Base-by-base conservation (phyloP, 2,113 vertebrate genomes). In the Mustela lutreola region DNA sequence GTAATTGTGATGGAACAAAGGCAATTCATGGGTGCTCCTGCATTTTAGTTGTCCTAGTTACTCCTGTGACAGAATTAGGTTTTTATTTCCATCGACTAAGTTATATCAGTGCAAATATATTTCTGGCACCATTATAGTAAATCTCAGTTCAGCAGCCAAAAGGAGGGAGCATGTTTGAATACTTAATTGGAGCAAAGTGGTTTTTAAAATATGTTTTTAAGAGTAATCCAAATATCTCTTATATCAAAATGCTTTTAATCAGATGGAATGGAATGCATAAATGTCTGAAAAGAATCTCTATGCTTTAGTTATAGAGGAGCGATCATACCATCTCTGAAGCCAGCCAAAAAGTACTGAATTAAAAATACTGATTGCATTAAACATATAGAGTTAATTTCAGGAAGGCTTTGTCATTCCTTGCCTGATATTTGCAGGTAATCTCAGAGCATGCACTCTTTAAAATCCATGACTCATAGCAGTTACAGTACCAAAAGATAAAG, bases 1-100 rank as follows among this genome's bases (percentile, higher is more conserved):
- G 80, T 95, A 86, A 93, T 96, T 97, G 75, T 95, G 96, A 67
- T 67, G 58, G 92, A 94, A 97, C 91, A 97, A 97, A 97, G 86
- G 89, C 76, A 92, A 67, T 96, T 98, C 91, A 39, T 85, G 56
- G 90, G 75, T 82, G 42, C 82, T 85, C 58, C 89, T 95, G 80
- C 39, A 26, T 96, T 94, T 86, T 53, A n/a, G 22, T 78, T 94
- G 81, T 89, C 92, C 95, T 75, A 86, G 63, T 96, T 97, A 88
- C 63, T 95, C 96, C 95, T 95, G 48, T 97, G 97, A 95, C 53
- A 96, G 81, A 98, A 95, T 94, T 97, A 80, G 84, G 36, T 2
- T 97, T 98, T 19, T 78, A 94, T 98, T 98, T 98, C 12, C 24
- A 94, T 95, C 65, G 0, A 7, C 48, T 90, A 36, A 15, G 63